Percentiles rank a stretch among this genome's conserved stretches.
Evolutionary conservation across 2,113 vertebrate species (phyloP).

Genomic region (Pachyramphus minor): DNA sequence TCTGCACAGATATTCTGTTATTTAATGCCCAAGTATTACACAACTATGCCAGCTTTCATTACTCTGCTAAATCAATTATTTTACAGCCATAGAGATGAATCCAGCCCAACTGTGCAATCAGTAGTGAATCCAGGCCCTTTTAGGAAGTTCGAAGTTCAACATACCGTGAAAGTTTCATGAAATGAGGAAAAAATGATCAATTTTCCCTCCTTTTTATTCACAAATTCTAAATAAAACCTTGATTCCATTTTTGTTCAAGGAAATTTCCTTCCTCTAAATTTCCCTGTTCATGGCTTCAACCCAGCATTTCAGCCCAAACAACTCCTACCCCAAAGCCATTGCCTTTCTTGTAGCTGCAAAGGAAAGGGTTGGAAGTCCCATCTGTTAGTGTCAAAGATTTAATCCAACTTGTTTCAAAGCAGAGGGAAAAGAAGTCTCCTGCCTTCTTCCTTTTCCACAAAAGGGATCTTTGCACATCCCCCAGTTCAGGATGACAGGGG

Average conservation of each 20-base stretch:
- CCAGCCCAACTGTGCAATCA: not conserved
- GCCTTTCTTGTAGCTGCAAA: not conserved
- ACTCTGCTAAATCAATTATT: not conserved
- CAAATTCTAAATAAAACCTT: not conserved
- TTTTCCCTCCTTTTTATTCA: not conserved
- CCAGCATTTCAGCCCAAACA: not conserved
- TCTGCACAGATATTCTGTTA: not conserved
- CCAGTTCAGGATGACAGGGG: not conserved
- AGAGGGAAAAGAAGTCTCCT: not conserved
- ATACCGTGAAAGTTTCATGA: rapidly evolving
- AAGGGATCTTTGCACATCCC: not conserved
- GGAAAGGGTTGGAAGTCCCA: not conserved
- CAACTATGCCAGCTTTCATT: not conserved
- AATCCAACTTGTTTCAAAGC: not conserved
- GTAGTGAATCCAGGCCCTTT: not conserved
- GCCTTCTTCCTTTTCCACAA: not conserved
- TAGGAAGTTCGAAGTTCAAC: not conserved
- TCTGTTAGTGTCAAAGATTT: not conserved
- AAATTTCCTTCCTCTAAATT: not conserved
- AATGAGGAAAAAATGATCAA: not conserved
- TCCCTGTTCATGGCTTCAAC: not conserved
- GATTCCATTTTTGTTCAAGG: not conserved
- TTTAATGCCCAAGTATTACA: not conserved
- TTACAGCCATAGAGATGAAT: not conserved
- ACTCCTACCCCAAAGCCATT: not conserved